These are phyloP conservation scores for Noturus placidus DNA, from an alignment of 2,113 vertebrate genomes.

Conservation along the genomic window DNA sequence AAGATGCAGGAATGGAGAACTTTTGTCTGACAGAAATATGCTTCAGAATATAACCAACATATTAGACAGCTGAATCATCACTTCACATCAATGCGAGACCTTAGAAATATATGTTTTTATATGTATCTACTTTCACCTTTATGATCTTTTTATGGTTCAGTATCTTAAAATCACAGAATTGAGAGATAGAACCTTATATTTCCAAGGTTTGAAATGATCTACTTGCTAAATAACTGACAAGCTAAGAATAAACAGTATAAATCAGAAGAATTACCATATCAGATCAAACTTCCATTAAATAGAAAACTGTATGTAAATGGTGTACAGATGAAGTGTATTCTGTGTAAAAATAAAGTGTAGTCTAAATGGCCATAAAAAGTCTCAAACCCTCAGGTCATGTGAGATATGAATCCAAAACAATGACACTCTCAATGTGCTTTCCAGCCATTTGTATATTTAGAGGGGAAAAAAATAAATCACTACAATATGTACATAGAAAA, in stretches of 20 bases:
- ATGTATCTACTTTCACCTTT: neutral
- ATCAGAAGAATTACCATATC: constrained; percentile 28
- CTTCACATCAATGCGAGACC: neutral
- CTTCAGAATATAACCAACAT: neutral
- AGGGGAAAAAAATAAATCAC: constrained; percentile 52
- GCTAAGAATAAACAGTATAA: neutral
- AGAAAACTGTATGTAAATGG: constrained; percentile 54
- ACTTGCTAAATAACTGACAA: neutral
- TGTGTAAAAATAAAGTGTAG: constrained; percentile 5
- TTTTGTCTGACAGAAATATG: neutral
- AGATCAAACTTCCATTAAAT: constrained; percentile 63
- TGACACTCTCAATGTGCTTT: constrained; percentile 46
- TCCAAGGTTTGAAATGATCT: neutral
- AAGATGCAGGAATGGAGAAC: neutral
- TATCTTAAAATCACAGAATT: neutral
- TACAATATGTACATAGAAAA: constrained; percentile 65
- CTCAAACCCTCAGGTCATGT: constrained; percentile 11
- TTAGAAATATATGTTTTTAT: neutral
- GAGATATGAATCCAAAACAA: constrained; percentile 25
- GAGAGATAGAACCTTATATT: too few relatives aligned
- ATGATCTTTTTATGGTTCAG: neutral
- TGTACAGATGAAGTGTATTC: constrained; percentile 17
- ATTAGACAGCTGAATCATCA: neutral
- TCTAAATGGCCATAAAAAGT: constrained; percentile 13
- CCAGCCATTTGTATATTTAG: constrained; percentile 55